These are phyloP conservation scores for Petrocephalus sullivani DNA, from an alignment of 2,797 vertebrate genomes.

Conservation along the genomic window DNA sequence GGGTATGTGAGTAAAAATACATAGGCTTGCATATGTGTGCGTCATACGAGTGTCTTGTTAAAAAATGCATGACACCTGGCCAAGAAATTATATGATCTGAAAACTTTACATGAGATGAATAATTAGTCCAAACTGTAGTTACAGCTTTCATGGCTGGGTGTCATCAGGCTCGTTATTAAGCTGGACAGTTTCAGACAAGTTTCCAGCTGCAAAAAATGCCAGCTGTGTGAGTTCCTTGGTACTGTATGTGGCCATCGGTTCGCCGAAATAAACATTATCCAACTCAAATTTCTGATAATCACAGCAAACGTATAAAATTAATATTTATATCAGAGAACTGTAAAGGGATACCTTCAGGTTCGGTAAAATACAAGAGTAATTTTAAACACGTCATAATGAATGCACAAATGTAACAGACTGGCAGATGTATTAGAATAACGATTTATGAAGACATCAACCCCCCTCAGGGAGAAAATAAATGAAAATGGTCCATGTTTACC, in stretches of 20 bases:
- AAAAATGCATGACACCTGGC: neutral
- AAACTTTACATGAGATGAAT: too few species aligned
- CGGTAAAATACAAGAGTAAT: neutral
- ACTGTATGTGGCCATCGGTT: neutral
- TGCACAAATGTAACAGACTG: neutral
- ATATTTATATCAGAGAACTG: neutral
- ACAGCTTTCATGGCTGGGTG: too few species aligned
- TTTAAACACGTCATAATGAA: neutral
- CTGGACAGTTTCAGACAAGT: neutral
- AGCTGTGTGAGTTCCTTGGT: constrained; percentile 1
- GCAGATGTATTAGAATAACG: too few species aligned
- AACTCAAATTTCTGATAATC: neutral
- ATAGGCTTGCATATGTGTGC: neutral
- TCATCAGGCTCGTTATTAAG: neutral
- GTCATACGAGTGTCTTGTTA: neutral
- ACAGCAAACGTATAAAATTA: neutral
- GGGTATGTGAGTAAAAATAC: constrained; percentile 7
- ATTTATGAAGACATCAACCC: neutral
- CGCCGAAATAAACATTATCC: neutral
- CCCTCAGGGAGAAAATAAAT: neutral
- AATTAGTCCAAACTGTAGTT: too few species aligned
- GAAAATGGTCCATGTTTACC: neutral
- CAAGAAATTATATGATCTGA: neutral
- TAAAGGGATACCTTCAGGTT: neutral
- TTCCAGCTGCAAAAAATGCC: neutral